Base-by-base conservation (phyloP, 2,797 vertebrate genomes). In the Myotis myotis region DNA sequence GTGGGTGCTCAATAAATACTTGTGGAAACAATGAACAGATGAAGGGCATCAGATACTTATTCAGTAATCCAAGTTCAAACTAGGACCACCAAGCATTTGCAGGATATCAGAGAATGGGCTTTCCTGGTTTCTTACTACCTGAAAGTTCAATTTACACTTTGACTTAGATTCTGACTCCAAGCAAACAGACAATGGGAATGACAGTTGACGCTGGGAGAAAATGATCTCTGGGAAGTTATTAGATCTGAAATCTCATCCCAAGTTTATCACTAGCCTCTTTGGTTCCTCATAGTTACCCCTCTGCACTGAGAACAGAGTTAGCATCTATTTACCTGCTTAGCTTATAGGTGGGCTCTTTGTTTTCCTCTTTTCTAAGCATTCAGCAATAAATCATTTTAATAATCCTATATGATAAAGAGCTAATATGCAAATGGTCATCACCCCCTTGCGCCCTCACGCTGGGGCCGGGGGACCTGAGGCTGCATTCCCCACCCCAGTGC, bases 21-120 rank as follows among this genome's bases (percentile, higher is more conserved):
- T 80, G 51, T 76, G 33, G 47, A 60, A 93, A 89, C 22, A 93
- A 94, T 8, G 13, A 92, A 71, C 41, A 62, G n/a, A 83, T 71
- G 55, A 70, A 78, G 64, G 47, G 30, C 22, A 66, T 85, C 72
- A 57, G 60, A 74, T 41, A 78, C 60, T 81, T 33, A 30, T 64
- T 79, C 60, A 94, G 13, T 57, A 66, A 92, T 55, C 66, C 89
- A 87, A 47, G 28, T 75, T 33, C 83, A 95, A 78, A 94, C 36
- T 15, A 76, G 74, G 60, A n/a, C 72, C 33, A 90, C 13, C n/a
- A 82, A 13, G 80, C 30, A 81, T 55, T 51, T 86, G 33, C 51
- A 82, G 51, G 51, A 51, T 17, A 86, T 66, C 55, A 87, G 23
- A 68, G 23, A 89, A 91, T 41, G 47, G 57, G 53, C 68, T 89